Evolutionary conservation across 2,797 vertebrate genomes (phyloP).

Genomic region (Carapus acus): DNA sequence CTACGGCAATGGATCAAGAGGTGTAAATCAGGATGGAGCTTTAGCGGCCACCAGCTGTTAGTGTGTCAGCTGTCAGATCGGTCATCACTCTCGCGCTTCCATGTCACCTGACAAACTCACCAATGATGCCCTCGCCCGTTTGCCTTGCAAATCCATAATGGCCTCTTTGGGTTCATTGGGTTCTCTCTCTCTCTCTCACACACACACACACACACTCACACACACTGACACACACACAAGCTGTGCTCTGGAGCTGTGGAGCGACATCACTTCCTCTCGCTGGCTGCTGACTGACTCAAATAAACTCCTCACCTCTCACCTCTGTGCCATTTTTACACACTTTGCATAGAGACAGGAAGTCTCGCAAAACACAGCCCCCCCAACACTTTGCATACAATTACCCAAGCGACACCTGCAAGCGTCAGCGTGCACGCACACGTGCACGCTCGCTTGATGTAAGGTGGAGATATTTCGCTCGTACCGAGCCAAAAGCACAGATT

Average conservation of each 20-base stretch:
- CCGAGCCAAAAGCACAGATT: slow-evolving; percentile 20
- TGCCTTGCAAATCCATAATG: slow-evolving; percentile 58
- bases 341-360: slow-evolving; percentile 48
- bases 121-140: slow-evolving; percentile 29
- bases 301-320: slow-evolving; percentile 52
- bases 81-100: slow-evolving; percentile 26
- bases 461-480: slow-evolving; percentile 14
- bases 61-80: not conserved
- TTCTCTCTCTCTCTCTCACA: no score
- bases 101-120: slow-evolving; percentile 12
- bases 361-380: slow-evolving; percentile 3
- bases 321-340: slow-evolving; percentile 3
- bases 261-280: slow-evolving; percentile 55
- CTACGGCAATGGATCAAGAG: no score
- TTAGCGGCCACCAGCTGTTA: no score
- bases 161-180: slow-evolving; percentile 39
- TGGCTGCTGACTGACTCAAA: slow-evolving; percentile 19
- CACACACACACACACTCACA: slow-evolving; percentile 39
- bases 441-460: not conserved
- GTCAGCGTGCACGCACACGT: slow-evolving; percentile 15
- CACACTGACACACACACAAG: slow-evolving; percentile 12
- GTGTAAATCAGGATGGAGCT: no score
- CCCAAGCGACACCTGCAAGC: slow-evolving; percentile 30
- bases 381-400: not conserved
- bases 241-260: slow-evolving; percentile 22